Evolutionary conservation across 2,797 vertebrate genomes (phyloP), one percentile per base, ranked within the genome.

Genomic region (Lemur catta): DNA sequence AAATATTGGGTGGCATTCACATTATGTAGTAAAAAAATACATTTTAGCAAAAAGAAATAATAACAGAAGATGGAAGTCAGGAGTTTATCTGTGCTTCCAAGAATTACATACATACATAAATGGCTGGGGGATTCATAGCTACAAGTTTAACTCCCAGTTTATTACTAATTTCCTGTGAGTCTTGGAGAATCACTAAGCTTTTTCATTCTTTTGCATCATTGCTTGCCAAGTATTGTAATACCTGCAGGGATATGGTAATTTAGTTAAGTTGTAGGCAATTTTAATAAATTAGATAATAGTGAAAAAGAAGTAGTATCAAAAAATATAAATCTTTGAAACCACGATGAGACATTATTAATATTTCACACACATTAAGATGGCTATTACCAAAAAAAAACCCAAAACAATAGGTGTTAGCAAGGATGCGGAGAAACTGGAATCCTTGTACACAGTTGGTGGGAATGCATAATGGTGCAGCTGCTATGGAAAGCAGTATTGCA

Each of bases 311-410:
- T 30, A 76, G 28, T 63, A n/a, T 43, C 76, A 57, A 59, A 57
- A 65, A 65, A 74, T 50, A 17, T 59, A 93, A 84, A 79, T 89
- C n/a, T 96, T 89, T 35, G 57, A 81, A 95, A 84, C 79, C 35
- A 92, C 26, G 20, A 6, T 55, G 52, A 84, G 46, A 10, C 79
- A 55, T 61, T 79, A 84, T 57, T 28, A 59, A 59, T 28, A 59
- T 90, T 93, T 94, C 28, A 85, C 30, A 91, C 18, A 30, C 30
- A 82, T 76, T 89, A 55, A 46, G 76, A 76, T 76, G 20, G 33
- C 38, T 92, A 84, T 8, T 38, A 50, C 2, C 1, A 78, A 67
- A 63, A 50, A 50, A 20, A 14, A 33, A 26, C 84, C 71, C 8
- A 75, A 55, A 76, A 52, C 33, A n/a, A 35, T 52, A 35, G n/a